Conservation (phyloP, 2,797 vertebrate species). For the Ciconia nigra region DNA sequence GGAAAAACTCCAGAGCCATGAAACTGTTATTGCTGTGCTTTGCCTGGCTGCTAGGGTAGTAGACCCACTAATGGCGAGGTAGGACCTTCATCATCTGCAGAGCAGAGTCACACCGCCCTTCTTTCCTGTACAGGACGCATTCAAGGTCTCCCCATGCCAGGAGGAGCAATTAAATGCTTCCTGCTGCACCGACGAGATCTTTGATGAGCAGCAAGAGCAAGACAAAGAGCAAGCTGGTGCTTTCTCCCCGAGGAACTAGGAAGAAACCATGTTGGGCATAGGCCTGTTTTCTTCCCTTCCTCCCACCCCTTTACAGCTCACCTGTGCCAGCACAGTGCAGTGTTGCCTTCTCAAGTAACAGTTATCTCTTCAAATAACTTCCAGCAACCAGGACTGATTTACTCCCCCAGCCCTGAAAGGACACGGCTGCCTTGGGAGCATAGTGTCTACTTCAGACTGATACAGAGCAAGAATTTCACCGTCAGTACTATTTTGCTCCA, state of each 20-base stretch:
- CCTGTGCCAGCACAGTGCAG: not conserved
- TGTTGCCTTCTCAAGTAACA: not conserved
- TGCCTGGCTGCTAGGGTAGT: not conserved
- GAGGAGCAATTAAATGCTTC: not conserved
- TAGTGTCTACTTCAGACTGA: not conserved
- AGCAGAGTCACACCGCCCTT: not conserved
- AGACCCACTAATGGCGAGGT: not conserved
- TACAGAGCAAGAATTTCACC: not conserved
- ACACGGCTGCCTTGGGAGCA: not conserved
- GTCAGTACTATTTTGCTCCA: not conserved
- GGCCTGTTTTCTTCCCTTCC: not conserved
- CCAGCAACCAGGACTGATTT: not conserved
- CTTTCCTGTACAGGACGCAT: not conserved
- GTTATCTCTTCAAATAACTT: not conserved
- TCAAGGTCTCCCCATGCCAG: not conserved
- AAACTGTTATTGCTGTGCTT: not conserved
- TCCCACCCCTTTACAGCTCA: not conserved
- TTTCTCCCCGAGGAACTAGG: not conserved
- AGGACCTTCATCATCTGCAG: not conserved
- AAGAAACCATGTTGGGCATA: not conserved
- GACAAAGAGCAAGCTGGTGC: not conserved
- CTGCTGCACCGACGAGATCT: not conserved
- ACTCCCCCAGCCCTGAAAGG: not conserved
- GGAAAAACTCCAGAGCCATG: not conserved
- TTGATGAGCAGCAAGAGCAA: not conserved